Conservation (phyloP, 2,888 invertebrate genomes). For the Drosophila putrida region DNA sequence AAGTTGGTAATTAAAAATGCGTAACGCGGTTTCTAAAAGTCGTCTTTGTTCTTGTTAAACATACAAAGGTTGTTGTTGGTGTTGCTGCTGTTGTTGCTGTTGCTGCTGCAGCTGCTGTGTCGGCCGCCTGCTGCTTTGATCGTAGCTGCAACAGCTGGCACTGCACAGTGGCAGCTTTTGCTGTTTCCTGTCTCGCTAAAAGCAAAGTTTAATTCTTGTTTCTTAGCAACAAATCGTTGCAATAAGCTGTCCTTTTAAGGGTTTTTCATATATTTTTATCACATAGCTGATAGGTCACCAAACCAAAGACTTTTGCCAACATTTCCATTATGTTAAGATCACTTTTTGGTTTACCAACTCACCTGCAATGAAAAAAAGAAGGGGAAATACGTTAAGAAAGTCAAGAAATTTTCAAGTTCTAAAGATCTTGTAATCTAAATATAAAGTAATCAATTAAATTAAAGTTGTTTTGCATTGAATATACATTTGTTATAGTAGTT, state of each 20-base stretch:
- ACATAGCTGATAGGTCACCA: slow-evolving; percentile 18
- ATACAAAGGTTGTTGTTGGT: slow-evolving; percentile 22
- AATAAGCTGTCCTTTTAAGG: neutral
- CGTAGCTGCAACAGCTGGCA: slow-evolving; percentile 41
- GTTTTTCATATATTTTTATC: neutral
- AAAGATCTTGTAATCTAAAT: neutral
- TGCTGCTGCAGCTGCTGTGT: slow-evolving; percentile 12
- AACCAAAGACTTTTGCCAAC: slow-evolving; percentile 4
- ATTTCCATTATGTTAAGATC: neutral
- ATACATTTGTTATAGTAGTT: no score
- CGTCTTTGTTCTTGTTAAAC: slow-evolving; percentile 58
- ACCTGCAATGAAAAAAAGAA: slow-evolving; percentile 54
- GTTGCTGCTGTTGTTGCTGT: slow-evolving; percentile 4
- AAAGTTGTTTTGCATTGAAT: no score
- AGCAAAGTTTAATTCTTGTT: slow-evolving; percentile 14
- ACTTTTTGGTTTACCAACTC: slow-evolving; percentile 36
- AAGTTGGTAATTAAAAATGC: slow-evolving; percentile 78
- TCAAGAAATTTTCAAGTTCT: neutral
- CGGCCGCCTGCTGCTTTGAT: slow-evolving; percentile 49
- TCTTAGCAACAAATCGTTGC: neutral
- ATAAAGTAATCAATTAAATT: neutral
- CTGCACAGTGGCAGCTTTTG: slow-evolving; percentile 30
- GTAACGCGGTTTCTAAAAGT: slow-evolving; percentile 60
- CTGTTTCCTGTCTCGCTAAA: slow-evolving; percentile 41
- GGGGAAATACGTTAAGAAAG: slow-evolving; percentile 23